Base-by-base conservation (phyloP, 2,113 vertebrate species). In the Alosa alosa region DNA sequence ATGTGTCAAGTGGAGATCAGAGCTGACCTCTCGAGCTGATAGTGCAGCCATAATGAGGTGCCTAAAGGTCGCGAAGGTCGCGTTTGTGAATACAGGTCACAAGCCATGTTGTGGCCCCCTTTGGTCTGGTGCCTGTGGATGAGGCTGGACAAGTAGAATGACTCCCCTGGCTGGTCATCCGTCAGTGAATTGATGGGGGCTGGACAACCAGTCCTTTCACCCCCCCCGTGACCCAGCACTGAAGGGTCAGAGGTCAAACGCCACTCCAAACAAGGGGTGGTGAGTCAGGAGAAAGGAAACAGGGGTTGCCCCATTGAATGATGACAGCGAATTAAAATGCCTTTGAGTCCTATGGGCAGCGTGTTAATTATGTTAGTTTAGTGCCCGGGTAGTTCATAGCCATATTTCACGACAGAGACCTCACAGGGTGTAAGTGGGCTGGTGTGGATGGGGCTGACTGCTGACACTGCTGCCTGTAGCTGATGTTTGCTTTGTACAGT, bases 11-110 rank as follows among this genome's bases (percentile, higher is more conserved):
- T 15, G 72, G 25, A 78, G 72, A 39, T 41, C 72, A 41, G 85
- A 86, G 86, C 88, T 84, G 87, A 90, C 88, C 88, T 78, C 87
- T 78, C 85, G 18, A 49, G 86, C 84, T 85, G 85, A 87, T 86
- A 88, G 82, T 87, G 88, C 85, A 89, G 87, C 84, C 60, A 85
- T 91, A 90, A 93, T 86, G 91, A 93, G 90, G 88, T 88, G 92
- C 86, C 88, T 81, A 41, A 57, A 90, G 91, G 91, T 92, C 91
- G 90, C 31, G 86, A 92, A 91, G 89, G 87, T 90, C 88, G 72
- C 11, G 84, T 86, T 44, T 41, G 85, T 86, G 88, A 85, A 90
- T 85, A 52, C 50, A 39, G 72, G 55, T 22, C 20, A 20, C 20
- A 8, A 49, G 47, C 47, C 11, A 0, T 13, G 55, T 18, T 20